These are phyloP conservation scores for Crepidodera aurea DNA, from an alignment of 2,888 invertebrate species.

Conservation along the genomic window DNA sequence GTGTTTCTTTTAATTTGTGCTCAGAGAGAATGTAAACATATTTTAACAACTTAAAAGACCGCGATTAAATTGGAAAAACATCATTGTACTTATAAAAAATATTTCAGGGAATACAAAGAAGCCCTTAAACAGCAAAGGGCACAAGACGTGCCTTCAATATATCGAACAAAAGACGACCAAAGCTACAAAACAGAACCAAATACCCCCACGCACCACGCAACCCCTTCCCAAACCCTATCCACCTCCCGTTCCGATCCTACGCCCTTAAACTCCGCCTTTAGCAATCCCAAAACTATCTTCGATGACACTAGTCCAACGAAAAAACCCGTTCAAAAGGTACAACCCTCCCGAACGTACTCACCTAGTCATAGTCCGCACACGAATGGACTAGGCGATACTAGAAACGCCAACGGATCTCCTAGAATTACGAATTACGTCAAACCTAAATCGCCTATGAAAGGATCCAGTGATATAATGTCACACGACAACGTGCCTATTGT, in stretches of 20 bases:
- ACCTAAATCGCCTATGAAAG: conserved; percentile 72
- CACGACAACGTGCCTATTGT: conserved; percentile 64
- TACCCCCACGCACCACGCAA: conserved; percentile 63
- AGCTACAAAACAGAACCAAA: conserved; percentile 64
- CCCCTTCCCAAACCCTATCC: conserved; percentile 54
- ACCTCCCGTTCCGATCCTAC: conserved; percentile 64
- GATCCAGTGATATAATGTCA: conserved; percentile 63
- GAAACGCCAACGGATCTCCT: conserved; percentile 38
- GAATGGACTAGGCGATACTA: conserved; percentile 32
- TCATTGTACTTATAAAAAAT: no score
- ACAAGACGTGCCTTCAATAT: conserved; percentile 75
- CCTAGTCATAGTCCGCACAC: conserved; percentile 44
- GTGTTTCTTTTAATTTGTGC: no score
- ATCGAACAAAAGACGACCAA: conserved; percentile 71
- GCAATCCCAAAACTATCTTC: conserved; percentile 68
- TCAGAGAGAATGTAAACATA: no score
- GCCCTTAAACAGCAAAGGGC: conserved; percentile 85
- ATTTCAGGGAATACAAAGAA: conserved; percentile 86
- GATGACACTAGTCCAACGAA: conserved; percentile 60
- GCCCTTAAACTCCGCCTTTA: conserved; percentile 61
- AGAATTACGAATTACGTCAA: conserved; percentile 66
- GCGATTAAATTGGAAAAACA: no score
- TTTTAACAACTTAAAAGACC: no score
- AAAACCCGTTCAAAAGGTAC: conserved; percentile 81
- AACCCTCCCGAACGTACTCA: conserved; percentile 70